Percentiles rank a stretch among this genome's conserved stretches.
phyloP scores from a whole-genome alignment of 2,888 invertebrate genomes.

The Eupithecia subfuscata region DNA sequence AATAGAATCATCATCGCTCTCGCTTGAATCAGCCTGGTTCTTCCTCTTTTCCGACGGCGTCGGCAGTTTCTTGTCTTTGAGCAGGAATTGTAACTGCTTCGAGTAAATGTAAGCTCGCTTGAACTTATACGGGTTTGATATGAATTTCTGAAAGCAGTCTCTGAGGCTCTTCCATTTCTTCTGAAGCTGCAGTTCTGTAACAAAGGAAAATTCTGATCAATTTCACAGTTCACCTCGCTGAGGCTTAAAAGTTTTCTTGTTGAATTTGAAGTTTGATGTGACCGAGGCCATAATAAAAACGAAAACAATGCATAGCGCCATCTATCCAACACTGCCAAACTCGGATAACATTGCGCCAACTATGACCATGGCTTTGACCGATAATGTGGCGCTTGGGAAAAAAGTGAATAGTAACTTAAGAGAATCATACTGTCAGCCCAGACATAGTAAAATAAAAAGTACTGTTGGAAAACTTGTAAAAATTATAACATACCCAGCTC shows the following conservation, averaged over 20 bases:
- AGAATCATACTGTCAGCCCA: neutral
- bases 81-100: conserved; percentile 68
- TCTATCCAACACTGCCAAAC: neutral
- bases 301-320: neutral
- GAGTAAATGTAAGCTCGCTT: conserved; percentile 71
- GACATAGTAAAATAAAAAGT: neutral
- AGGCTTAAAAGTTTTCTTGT: neutral
- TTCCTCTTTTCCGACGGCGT: conserved; percentile 17
- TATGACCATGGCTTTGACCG: neutral
- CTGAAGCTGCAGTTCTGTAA: conserved; percentile 76
- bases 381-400: neutral
- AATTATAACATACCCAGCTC: conserved; percentile 67
- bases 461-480: neutral
- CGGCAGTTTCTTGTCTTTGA: conserved; percentile 56
- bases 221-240: neutral
- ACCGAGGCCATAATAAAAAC: neutral
- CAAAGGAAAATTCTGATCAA: conserved; percentile 24
- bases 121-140: conserved; percentile 65
- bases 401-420: neutral
- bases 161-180: conserved; percentile 80
- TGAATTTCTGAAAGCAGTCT: conserved; percentile 73
- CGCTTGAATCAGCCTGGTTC: conserved; percentile 50
- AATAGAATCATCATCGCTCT: conserved; percentile 57
- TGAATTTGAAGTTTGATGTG: neutral
- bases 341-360: neutral